Evolutionary conservation across 53 echinoderm and acorn worm genomes (phyloP), one percentile per base, ranked within the genome.

Genomic region (Pentamera pediparva): DNA sequence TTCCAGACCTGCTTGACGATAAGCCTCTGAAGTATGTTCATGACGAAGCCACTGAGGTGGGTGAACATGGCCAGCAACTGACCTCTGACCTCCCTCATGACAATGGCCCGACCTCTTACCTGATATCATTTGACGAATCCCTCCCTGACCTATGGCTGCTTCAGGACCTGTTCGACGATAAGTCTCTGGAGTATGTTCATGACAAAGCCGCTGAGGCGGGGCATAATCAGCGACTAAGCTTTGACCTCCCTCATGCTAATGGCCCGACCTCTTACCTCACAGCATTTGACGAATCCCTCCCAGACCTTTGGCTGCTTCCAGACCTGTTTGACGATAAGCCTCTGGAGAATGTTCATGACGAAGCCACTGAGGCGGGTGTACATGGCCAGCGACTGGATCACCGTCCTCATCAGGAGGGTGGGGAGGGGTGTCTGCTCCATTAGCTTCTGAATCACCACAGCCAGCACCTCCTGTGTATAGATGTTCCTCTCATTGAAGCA

Each of bases 211-310:
- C 89, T 40, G 92, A 84, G 12, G 84, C 56, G 4, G 91, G 98
- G 75, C n/a, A n/a, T n/a, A n/a, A n/a, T n/a, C n/a, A n/a, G n/a
- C n/a, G n/a, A n/a, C n/a, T n/a, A n/a, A n/a, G n/a, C n/a, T n/a
- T n/a, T n/a, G n/a, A n/a, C n/a, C n/a, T n/a, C n/a, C n/a, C n/a
- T n/a, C n/a, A n/a, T n/a, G n/a, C n/a, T n/a, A 28, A 57, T 31
- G 1, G 28, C 1, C 32, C 32, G 10, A 4, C 4, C 56, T 2
- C 88, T 78, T 70, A 98, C 98, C 89, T 98, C 91, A 47, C 98
- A 98, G 65, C 98, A 98, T 71, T 98, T 98, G 75, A 98, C 84
- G 29, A 98, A 98, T 15, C 98, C 98, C 35, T 98, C 98, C 98
- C 91, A 98, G 32, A 92, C 85, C 75, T 98, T 98, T 32, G 91